A percentile compares a stretch with the other conserved stretches of the same genome.
Evolutionary conservation across 2,113 vertebrate genomes (phyloP).

Genomic region (Lycocorax pyrrhopterus): DNA sequence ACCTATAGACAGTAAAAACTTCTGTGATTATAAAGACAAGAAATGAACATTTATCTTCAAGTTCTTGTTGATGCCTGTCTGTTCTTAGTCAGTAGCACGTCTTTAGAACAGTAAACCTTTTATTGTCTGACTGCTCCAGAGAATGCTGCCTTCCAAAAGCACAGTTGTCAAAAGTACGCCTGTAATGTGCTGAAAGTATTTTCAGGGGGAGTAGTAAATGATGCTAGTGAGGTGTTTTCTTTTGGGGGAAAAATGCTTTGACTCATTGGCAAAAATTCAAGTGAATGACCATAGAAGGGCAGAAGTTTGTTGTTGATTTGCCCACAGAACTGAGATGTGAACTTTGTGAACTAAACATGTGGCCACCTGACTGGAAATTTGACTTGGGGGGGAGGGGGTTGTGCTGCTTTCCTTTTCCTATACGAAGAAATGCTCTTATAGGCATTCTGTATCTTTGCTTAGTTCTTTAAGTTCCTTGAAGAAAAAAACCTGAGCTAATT

Average conservation of each 20-base stretch:
- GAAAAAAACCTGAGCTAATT: not conserved
- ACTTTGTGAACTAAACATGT: not conserved
- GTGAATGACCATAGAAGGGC: not conserved
- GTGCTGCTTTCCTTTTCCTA: not conserved
- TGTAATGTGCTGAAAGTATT: not conserved
- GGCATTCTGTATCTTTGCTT: not conserved
- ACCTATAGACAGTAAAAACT: not conserved
- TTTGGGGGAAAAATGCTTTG: not conserved
- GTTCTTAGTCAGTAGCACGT: not conserved
- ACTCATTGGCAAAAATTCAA: not conserved
- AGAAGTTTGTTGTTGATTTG: not conserved
- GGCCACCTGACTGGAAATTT: not conserved
- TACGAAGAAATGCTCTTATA: not conserved
- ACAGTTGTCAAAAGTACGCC: not conserved
- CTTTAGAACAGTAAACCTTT: slow-evolving; percentile 3
- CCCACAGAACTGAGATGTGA: not conserved
- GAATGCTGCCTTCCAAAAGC: not conserved
- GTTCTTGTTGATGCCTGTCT: not conserved
- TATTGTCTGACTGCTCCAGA: not conserved
- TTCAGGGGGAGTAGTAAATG: not conserved
- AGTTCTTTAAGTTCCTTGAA: not conserved
- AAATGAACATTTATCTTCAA: not conserved
- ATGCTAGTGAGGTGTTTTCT: not conserved
- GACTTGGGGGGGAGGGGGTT: not conserved
- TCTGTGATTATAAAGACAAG: not conserved